Evolutionary conservation across 1,140 invertebrate genomes (phyloP), one percentile per base, ranked within the genome.

Genomic region (Whitmania pigra): DNA sequence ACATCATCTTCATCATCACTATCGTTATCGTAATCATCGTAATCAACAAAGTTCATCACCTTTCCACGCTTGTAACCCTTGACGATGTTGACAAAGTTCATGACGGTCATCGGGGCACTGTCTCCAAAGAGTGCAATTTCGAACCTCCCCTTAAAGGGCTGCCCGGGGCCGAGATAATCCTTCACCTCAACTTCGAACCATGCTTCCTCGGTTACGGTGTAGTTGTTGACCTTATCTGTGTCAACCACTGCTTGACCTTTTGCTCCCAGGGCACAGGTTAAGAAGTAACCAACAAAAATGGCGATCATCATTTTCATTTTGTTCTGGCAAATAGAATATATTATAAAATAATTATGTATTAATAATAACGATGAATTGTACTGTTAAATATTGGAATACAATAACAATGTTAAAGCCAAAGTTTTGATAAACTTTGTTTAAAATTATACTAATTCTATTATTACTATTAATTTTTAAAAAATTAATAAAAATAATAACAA

Each of bases 71-170:
- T 74, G 69, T 78, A 81, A 36, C 81, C 80, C 69, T 78, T 76
- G 36, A 77, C 76, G 13, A 82, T 75, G 20, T 74, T 77, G 53
- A 76, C 76, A 76, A 83, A 83, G 75, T 83, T 83, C 73, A 82
- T 76, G 0, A 75, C 74, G 2, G 82, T 81, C 78, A 81, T 79
- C 17, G 82, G 82, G 27, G 77, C 79, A 13, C 76, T 78, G 17
- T 83, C 80, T 18, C 82, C 82, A 70, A 83, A 83, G 36, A 83
- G 74, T 25, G 77, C 81, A n/a, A 83, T 73, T 25, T 71, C 68
- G 40, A 78, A 75, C 13, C 72, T 69, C 0, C 76, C 77, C 25
- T 25, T 76, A 67, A 75, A 78, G 72, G 78, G 78, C 25, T 79
- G 78, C 4, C 79, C 80, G 9, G 76, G 73, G 1, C 77, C 78